Percentiles rank a stretch among this genome's conserved stretches.
phyloP scores from a whole-genome alignment of 2,797 vertebrate genomes.

The Pseudochaenichthys georgianus region DNA sequence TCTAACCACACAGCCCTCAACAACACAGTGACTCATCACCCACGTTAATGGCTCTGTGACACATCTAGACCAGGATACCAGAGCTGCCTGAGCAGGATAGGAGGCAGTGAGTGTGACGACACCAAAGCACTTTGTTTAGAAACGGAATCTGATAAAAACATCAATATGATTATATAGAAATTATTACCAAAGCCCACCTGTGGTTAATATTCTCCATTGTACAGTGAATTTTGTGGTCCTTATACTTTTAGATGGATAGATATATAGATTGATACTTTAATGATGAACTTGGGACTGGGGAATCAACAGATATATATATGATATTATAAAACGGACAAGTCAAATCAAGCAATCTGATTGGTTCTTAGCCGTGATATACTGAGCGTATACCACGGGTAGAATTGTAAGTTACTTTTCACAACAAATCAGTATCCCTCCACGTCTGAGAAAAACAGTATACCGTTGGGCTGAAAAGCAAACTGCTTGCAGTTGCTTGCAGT shows the following conservation, averaged over 20 bases:
- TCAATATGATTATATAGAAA: constrained; percentile 3
- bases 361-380: no score
- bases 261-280: no score
- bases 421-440: no score
- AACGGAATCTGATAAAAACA: constrained; percentile 23
- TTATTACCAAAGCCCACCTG: constrained; percentile 1
- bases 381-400: no score
- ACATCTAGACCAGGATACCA: constrained; percentile 70
- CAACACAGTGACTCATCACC: constrained; percentile 81
- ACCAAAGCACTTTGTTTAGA: constrained; percentile 38
- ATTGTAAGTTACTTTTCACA: no score
- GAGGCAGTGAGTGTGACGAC: constrained; percentile 43
- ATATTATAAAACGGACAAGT: no score
- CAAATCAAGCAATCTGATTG: no score
- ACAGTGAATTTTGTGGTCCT: neutral
- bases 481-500: no score
- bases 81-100: constrained; percentile 64
- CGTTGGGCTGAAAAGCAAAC: no score
- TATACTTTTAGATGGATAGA: neutral
- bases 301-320: no score
- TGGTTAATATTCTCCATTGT: neutral
- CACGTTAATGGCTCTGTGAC: constrained; percentile 76
- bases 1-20: constrained; percentile 74
- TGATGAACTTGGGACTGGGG: no score
- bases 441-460: no score